These are phyloP conservation scores for Oryzias javanicus DNA, from an alignment of 2,113 vertebrate species.

Conservation along the genomic window DNA sequence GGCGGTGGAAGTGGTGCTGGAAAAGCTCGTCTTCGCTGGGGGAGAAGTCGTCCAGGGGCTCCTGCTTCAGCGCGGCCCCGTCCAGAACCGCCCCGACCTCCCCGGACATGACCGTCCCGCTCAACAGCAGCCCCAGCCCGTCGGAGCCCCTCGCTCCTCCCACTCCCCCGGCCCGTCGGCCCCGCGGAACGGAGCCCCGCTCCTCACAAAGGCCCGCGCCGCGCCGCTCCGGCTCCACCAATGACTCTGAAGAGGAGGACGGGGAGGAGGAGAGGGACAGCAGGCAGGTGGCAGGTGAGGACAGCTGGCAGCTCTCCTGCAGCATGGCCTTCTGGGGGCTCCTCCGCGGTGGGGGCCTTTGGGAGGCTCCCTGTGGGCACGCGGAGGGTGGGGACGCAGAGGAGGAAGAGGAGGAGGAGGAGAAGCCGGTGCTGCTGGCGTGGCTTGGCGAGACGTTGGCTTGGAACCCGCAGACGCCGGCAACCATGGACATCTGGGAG, in stretches of 20 bases:
- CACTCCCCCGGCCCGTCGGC: constrained; percentile 49
- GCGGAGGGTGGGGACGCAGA: constrained; percentile 69
- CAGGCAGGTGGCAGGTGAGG: constrained; percentile 83
- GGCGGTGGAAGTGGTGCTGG: constrained; percentile 83
- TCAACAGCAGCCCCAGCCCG: constrained; percentile 67
- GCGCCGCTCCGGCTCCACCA: constrained; percentile 74
- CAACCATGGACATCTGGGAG: constrained; percentile 87
- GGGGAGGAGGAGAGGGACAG: constrained; percentile 78
- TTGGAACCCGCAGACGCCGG: constrained; percentile 85
- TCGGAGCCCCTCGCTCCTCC: constrained; percentile 53
- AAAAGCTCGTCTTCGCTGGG: constrained; percentile 83
- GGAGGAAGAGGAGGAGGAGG: constrained; percentile 71
- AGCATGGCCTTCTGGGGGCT: constrained; percentile 74
- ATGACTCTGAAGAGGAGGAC: constrained; percentile 71
- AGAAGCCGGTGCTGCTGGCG: constrained; percentile 74
- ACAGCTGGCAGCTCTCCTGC: constrained; percentile 81
- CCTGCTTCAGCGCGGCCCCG: constrained; percentile 85
- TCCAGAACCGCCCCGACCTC: constrained; percentile 61
- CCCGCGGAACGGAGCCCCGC: constrained; percentile 78
- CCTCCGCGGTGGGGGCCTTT: constrained; percentile 73
- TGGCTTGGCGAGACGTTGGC: constrained; percentile 77
- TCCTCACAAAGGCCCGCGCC: constrained; percentile 77
- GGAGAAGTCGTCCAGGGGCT: constrained; percentile 89
- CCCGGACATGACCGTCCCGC: constrained; percentile 61
- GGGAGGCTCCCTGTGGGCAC: constrained; percentile 69